Evolutionary conservation across 2,888 invertebrate species (phyloP), one percentile per base, ranked within the genome.

Genomic region (Melinaea marsaeus): DNA sequence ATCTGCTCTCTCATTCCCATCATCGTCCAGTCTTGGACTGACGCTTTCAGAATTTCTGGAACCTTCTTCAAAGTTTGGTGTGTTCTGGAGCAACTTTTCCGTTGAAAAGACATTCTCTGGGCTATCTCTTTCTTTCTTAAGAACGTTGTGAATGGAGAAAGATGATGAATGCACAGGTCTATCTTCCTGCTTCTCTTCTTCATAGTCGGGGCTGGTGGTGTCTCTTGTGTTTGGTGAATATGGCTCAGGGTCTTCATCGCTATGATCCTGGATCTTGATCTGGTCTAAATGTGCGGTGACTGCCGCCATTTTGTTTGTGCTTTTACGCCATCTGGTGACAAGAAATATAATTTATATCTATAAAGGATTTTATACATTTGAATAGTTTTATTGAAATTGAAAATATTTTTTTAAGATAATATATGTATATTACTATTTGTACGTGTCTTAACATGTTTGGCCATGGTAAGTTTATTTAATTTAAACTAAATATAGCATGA

Each of bases 41-140:
- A 82, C 74, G 66, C 84, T 84, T 65, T 80, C 85, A 2, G 86
- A 85, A 62, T 80, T 75, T 56, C 85, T 77, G 2, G 84, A 83
- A 55, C 76, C 77, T 33, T 85, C 84, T 60, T 86, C 87, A 54
- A 80, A 91, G 68, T 83, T 85, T 0, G 91, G 91, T 0, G 91
- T 91, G 66, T 77, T 91, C 59, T 90, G 88, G 1, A 91, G 63
- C 0, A 91, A 69, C 60, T 91, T 91, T 0, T 91, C 91, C 0
- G 91, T 91, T 13, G 91, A 89, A 66, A 91, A 91, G 0, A 91
- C 91, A 68, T 90, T 89, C 32, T 90, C 88, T 1, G 91, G 91
- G 61, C 81, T 84, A 35, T 90, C 90, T 67, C 91, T 69, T 74
- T 91, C 91, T 64, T 89, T 90, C 77, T 91, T 91, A 13, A 91